Base-by-base conservation (phyloP, 2,113 vertebrate species). In the Cercopithecus mona region DNA sequence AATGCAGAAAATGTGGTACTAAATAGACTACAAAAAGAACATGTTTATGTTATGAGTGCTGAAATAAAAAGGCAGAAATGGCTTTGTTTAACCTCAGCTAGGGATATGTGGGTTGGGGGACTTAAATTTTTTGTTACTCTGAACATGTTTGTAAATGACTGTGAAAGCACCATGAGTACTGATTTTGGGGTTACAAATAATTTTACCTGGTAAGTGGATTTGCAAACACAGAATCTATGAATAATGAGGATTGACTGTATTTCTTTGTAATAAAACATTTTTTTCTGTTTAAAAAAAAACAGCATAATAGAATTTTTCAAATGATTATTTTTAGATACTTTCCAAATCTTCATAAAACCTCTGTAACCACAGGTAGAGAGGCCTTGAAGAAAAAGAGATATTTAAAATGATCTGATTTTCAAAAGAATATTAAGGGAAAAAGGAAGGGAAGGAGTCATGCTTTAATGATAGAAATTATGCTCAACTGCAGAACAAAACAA, bases 311-410 rank as follows among this genome's bases (percentile, higher is more conserved):
- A 90, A 57, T 48, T 90, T 94, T 96, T 84, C n/a, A 92, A 93
- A 55, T 82, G 40, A 43, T 40, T 92, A 35, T 72, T 85, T 57
- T 91, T 80, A 94, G 72, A 57, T 1, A 52, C 38, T 93, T 90
- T 84, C 45, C 16, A 95, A 59, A 93, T 88, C n/a, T 82, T 90
- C 45, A 93, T 61, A 93, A 92, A 96, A 93, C 45, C 75, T 80
- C 84, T 66, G 1, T 43, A 87, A 93, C 79, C 30, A 80, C 0
- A 96, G 32, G 38, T 35, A 84, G 66, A 95, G 48, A 76, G 27
- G 27, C 3, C 45, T 80, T 88, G 43, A 57, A 79, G 30, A 73
- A 92, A 88, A 59, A 45, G n/a, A 81, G 27, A 8, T 50, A 80
- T 18, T 45, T 93, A 97, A 81, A 89, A 86, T 94, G 13, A 86